Evolutionary conservation across 2,888 invertebrate species (phyloP), one percentile per base, ranked within the genome.

Genomic region (Griposia aprilina): DNA sequence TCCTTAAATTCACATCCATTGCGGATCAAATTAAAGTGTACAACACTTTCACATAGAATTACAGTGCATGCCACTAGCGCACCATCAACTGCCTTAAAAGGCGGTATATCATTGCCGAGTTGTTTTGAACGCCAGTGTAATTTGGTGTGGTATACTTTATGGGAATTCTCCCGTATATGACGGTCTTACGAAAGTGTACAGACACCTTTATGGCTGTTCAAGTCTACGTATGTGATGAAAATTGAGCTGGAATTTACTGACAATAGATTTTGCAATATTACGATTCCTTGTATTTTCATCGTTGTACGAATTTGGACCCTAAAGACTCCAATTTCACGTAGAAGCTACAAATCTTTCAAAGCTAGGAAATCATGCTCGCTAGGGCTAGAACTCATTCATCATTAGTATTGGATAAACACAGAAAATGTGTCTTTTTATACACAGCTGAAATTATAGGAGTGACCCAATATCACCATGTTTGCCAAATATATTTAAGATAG

Each of bases 21-120:
- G 78, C 88, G 84, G 89, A 90, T 90, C 90, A 92, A 90, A 90
- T 88, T 90, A 90, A 91, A 88, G 88, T 89, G 85, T 87, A 90
- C 87, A 87, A 78, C 74, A 88, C 87, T 88, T 88, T 89, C 84
- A 79, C 87, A 80, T 81, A 77, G 85, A 89, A 91, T 92, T 91
- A 90, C 88, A 88, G 89, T 81, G 86, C 84, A 86, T 78, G 79
- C 68, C 80, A 85, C 76, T 62, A 78, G 78, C 79, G 76, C 84
- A 80, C 76, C 85, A 82, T 84, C 84, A 80, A 68, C 65, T 69
- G 69, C 85, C 87, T 86, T 88, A 89, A 90, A 85, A 88, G 90
- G 87, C 78, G 76, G 74, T 87, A 87, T 91, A 91, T 91, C 90
- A 91, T 90, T 90, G 91, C 84, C 76, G 74, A 85, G 87, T 90